phyloP scores from a whole-genome alignment of 2,113 vertebrate genomes.

The Rutilus rutilus region DNA sequence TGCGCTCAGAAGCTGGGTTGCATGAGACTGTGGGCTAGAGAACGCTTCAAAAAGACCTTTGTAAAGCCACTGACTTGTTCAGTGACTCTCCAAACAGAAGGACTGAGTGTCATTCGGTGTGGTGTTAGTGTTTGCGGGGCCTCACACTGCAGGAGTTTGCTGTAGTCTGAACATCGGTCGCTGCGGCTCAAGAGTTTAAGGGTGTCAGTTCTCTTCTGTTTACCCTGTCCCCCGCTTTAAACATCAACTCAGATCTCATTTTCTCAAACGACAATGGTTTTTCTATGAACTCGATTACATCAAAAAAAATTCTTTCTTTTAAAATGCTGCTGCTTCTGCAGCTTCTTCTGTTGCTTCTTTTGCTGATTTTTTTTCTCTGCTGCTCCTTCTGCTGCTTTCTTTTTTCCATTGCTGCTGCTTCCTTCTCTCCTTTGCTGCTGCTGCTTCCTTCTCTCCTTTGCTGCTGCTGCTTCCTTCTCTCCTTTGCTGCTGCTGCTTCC shows the following conservation, averaged over 20 bases:
- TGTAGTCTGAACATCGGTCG: background rate
- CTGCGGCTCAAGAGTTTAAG: slow-evolving; percentile 13
- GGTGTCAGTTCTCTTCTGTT: background rate
- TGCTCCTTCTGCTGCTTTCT: background rate
- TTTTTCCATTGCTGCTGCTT: background rate
- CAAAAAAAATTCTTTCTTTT: background rate
- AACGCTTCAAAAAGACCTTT: slow-evolving; percentile 43
- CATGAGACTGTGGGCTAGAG: slow-evolving; percentile 29
- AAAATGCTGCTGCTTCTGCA: too few species aligned
- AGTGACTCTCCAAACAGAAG: slow-evolving; percentile 7
- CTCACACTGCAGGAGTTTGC: background rate
- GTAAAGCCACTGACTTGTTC: slow-evolving; percentile 15
- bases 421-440: too few species aligned
- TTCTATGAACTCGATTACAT: background rate
- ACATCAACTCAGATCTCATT: slow-evolving; percentile 2
- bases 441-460: too few species aligned
- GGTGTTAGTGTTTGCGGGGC: slow-evolving; percentile 8
- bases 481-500: too few species aligned
- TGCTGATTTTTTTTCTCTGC: too few species aligned
- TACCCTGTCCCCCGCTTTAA: slow-evolving; percentile 3
- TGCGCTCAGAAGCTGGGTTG: slow-evolving; percentile 33
- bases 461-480: too few species aligned
- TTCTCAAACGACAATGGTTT: background rate
- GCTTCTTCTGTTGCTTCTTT: too few species aligned
- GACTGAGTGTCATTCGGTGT: slow-evolving; percentile 15